These are phyloP conservation scores for Drosophila mulleri DNA, from an alignment of 2,888 invertebrate genomes.

Conservation along the genomic window DNA sequence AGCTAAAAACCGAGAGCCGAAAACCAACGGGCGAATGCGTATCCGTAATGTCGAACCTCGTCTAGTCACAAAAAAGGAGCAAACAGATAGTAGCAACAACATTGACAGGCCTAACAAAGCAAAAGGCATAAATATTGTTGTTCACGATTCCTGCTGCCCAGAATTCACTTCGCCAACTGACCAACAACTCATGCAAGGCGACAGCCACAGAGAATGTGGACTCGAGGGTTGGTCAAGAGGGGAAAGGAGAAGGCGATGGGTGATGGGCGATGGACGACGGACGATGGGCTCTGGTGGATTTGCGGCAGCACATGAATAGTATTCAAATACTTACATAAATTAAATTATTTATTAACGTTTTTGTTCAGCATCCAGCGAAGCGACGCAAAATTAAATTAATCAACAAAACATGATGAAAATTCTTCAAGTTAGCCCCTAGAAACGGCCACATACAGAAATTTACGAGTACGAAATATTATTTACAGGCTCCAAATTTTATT, in stretches of 20 bases:
- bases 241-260: background rate
- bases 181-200: conserved; percentile 26
- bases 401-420: conserved; percentile 13
- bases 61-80: conserved; percentile 53
- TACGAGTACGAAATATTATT: background rate
- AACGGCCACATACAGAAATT: background rate
- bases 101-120: conserved; percentile 61
- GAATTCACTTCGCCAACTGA: conserved; percentile 28
- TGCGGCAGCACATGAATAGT: conserved; percentile 49
- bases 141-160: conserved; percentile 42
- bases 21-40: conserved; percentile 42
- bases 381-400: conserved; percentile 43
- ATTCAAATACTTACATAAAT: conserved; percentile 71
- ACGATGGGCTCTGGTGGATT: no score
- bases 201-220: background rate
- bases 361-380: conserved; percentile 28
- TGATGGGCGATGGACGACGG: background rate
- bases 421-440: no score
- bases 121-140: conserved; percentile 62
- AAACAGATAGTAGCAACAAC: conserved; percentile 17
- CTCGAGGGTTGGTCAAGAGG: background rate
- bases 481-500: background rate
- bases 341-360: conserved; percentile 61
- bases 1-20: background rate
- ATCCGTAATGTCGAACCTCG: conserved; percentile 64